Evolutionary conservation across 2,888 invertebrate genomes (phyloP).

Genomic region (Ornithoptera alexandrae): DNA sequence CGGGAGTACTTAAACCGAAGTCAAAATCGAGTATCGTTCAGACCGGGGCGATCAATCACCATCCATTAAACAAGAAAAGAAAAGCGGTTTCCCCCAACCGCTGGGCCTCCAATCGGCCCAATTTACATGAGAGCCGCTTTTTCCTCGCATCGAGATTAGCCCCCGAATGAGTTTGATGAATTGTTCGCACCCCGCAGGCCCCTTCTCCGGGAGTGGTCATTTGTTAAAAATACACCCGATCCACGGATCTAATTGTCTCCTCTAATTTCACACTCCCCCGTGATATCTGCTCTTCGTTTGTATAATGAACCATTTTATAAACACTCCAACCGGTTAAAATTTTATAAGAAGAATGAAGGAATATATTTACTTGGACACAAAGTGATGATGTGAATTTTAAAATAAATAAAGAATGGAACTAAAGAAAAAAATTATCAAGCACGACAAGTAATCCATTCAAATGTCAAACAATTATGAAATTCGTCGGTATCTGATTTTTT

Average conservation of each 20-base stretch:
- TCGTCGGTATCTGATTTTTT: background rate
- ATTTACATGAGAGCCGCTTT: constrained; percentile 81
- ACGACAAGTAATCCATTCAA: background rate
- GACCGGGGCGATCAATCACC: constrained; percentile 77
- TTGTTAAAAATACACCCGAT: constrained; percentile 81
- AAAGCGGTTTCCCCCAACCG: constrained; percentile 78
- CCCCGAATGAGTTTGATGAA: constrained; percentile 80
- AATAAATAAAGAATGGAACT: background rate
- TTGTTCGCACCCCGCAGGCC: constrained; percentile 66
- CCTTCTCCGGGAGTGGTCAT: constrained; percentile 65
- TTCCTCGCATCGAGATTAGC: constrained; percentile 80
- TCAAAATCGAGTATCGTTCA: constrained; percentile 75
- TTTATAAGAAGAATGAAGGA: background rate
- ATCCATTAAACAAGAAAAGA: constrained; percentile 80
- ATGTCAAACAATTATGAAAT: constrained; percentile 2
- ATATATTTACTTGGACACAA: background rate
- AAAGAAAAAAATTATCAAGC: background rate
- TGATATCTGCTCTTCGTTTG: constrained; percentile 67
- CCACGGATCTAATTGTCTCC: constrained; percentile 79
- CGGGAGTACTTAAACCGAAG: constrained; percentile 63
- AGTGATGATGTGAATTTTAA: background rate
- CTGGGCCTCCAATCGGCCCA: constrained; percentile 78
- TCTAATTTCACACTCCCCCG: constrained; percentile 77
- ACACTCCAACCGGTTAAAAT: background rate
- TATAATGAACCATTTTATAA: constrained; percentile 46